Percentiles rank a stretch among this genome's conserved stretches.
These are phyloP conservation scores for Diachasma alloeum DNA, from an alignment of 1,140 invertebrate genomes.

Conservation along the genomic window DNA sequence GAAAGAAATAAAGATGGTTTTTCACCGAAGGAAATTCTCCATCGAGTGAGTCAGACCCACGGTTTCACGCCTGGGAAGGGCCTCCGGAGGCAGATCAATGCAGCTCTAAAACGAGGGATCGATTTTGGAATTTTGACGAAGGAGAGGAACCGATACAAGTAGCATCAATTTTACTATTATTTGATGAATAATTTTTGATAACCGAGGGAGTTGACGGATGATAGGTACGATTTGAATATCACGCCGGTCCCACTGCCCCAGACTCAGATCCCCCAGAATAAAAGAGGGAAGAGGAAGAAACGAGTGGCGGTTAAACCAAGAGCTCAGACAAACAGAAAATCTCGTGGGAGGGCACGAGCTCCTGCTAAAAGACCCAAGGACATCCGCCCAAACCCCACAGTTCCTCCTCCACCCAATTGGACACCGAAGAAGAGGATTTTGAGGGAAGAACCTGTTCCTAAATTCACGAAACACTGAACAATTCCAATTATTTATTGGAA, in stretches of 20 bases:
- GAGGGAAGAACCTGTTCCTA: conserved; percentile 41
- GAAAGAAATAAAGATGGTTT: conserved; percentile 35
- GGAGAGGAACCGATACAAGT: conserved; percentile 49
- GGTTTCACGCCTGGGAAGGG: conserved; percentile 36
- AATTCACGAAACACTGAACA: conserved; percentile 34
- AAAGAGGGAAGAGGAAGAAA: conserved; percentile 18
- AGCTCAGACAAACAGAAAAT: conserved; percentile 19
- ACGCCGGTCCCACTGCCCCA: background rate
- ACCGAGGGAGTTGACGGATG: background rate
- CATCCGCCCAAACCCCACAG: conserved; percentile 27
- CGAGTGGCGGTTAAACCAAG: conserved; percentile 15
- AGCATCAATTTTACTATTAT: background rate
- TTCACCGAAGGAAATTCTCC: conserved; percentile 42
- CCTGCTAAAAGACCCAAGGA: conserved; percentile 7
- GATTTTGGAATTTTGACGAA: conserved; percentile 50
- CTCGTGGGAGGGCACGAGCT: conserved; percentile 16
- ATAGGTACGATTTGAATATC: background rate
- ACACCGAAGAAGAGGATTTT: conserved; percentile 37
- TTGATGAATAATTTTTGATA: background rate
- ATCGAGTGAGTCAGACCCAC: conserved; percentile 44
- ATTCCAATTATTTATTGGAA: background rate
- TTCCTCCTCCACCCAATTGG: conserved; percentile 41
- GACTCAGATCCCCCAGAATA: background rate
- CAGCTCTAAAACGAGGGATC: conserved; percentile 46
- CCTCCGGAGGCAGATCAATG: conserved; percentile 41